Conservation (phyloP, 2,113 vertebrate genomes). For the Aleadryas rufinucha region DNA sequence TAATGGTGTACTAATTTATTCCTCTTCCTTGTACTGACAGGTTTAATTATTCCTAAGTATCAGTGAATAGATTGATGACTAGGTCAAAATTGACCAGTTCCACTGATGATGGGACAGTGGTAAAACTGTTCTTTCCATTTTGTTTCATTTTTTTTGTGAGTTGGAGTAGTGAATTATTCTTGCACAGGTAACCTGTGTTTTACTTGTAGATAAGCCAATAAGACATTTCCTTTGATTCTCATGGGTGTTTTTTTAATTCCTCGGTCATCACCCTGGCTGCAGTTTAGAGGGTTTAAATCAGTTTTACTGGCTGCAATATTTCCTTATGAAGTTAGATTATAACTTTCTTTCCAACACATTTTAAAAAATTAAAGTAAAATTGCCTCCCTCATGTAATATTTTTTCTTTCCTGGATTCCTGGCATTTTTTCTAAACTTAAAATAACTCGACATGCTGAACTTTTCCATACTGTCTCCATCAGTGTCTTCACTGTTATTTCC, state of each 20-base stretch:
- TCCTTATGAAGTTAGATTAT: background rate
- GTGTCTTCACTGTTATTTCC: background rate
- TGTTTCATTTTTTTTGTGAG: background rate
- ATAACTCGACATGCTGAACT: background rate
- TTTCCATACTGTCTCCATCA: background rate
- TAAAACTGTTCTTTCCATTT: background rate
- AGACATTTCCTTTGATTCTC: background rate
- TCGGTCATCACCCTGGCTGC: background rate
- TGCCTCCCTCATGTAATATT: background rate
- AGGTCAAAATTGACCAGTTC: background rate
- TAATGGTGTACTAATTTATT: constrained; percentile 42
- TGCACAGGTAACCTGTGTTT: background rate
- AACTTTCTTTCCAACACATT: background rate
- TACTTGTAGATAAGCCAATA: background rate
- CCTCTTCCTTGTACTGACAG: constrained; percentile 41
- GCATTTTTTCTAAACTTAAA: background rate
- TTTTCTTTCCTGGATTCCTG: background rate
- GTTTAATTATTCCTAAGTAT: constrained; percentile 56
- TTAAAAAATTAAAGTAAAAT: background rate
- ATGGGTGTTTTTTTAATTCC: background rate
- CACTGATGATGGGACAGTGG: background rate
- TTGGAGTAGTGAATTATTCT: background rate
- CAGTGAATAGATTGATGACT: constrained; percentile 16
- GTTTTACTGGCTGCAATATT: background rate
- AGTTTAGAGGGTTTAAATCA: background rate